Evolutionary conservation across 2,888 invertebrate genomes (phyloP), one percentile per base, ranked within the genome.

Genomic region (Cancer borealis): DNA sequence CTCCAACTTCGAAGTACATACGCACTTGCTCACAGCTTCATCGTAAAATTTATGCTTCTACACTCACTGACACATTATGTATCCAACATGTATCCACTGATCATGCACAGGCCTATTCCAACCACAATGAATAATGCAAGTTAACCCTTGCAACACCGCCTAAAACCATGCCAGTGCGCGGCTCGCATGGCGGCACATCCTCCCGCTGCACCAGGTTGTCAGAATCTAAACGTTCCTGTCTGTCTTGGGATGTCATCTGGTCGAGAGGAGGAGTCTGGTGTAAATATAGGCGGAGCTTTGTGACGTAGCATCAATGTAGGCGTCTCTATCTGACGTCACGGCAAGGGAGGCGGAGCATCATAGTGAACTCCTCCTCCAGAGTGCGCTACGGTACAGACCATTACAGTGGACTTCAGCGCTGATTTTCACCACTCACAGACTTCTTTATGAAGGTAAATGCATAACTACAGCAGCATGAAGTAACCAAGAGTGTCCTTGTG

Each of bases 221-320:
- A 95, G 95, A 95, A 95, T 95, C 95, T 95, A 95, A 95, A 95
- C 95, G 95, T 95, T 95, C 92, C 95, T 95, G 95, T 95, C 95
- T 92, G 93, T 95, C 95, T 95, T 88, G 93, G 93, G 93, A 95
- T 95, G 95, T 95, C 95, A 95, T 95, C 95, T 95, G 95, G 93
- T 92, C 88, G 89, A 92, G 93, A 73, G 93, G 95, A 88, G 94
- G 95, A 92, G 95, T 91, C 94, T 91, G 39, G 89, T 93, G 92
- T 93, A 93, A 94, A 95, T 92, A 92, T 87, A 91, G 95, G 95
- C 92, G 95, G 95, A 79, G 88, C 49, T 17, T 88, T 30, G 88
- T 92, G 92, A 95, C 95, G 94, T 95, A 73, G 73, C 84, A 10
- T 26, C 12, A 45, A 79, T 92, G 47, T 88, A 73, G 92, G 93